These are phyloP conservation scores for Lota lota DNA, from an alignment of 2,113 vertebrate species.

Conservation along the genomic window DNA sequence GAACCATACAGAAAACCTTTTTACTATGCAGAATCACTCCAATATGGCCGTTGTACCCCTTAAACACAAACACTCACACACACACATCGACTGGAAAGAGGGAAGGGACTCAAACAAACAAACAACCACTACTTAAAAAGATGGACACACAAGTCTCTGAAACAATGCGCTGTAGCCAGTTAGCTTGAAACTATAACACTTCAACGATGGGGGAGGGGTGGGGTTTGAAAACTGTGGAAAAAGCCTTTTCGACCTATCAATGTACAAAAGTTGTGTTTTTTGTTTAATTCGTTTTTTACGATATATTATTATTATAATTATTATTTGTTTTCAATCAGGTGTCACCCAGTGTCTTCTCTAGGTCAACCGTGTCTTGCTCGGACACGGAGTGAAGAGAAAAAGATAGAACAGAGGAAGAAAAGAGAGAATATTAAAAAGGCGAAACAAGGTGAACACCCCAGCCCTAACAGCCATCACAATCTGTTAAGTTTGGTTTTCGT, in stretches of 20 bases:
- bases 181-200: constrained; percentile 48
- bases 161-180: constrained; percentile 41
- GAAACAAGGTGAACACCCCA: no score
- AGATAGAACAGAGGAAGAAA: neutral
- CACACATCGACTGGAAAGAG: constrained; percentile 15
- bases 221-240: constrained; percentile 26
- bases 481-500: no score
- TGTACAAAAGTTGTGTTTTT: constrained; percentile 65
- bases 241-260: constrained; percentile 66
- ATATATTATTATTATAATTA: constrained; percentile 12
- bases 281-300: constrained; percentile 3
- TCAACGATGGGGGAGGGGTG: constrained; percentile 14
- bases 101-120: constrained; percentile 21
- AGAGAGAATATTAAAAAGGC: no score
- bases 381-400: constrained; percentile 23
- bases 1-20: constrained; percentile 55
- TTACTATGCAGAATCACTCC: constrained; percentile 81
- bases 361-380: constrained; percentile 21
- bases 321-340: constrained; percentile 47
- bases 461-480: no score
- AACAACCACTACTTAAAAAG: constrained; percentile 39
- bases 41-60: constrained; percentile 32
- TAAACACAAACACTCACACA: constrained; percentile 1
- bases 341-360: constrained; percentile 68
- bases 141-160: constrained; percentile 15